Base-by-base conservation (phyloP, 2,888 invertebrate species). In the Chydorus sphaericus region DNA sequence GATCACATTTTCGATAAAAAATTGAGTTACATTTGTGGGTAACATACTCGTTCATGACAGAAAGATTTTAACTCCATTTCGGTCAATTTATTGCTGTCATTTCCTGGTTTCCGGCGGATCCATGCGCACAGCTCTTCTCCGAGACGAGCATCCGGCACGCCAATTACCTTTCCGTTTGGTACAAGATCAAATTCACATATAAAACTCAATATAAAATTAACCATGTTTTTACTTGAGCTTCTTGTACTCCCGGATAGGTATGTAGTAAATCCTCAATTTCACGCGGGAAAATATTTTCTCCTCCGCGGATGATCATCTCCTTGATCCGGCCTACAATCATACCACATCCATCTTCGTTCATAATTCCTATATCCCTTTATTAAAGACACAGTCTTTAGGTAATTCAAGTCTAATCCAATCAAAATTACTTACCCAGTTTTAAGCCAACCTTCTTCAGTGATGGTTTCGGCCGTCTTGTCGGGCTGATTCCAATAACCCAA, bases 251-350 rank as follows among this genome's bases (percentile, higher is more conserved):
- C 0, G 84, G 83, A 70, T 88, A 85, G 0, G 77, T 77, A 64
- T 80, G 79, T n/a, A 87, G 68, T 50, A 81, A 71, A 59, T 84
- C 79, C 68, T 89, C 89, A 18, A 90, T 77, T 72, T 88, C 74
- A 33, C 79, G 80, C 0, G 89, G 88, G 60, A 82, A 86, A 57
- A 89, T 81, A 65, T 88, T 88, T 69, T 87, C 86, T 29, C 88
- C 88, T 0, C 87, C 87, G 57, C 85, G 70, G 39, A 85, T 83
- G 33, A 88, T 79, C 71, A 87, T 78, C 60, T 88, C 87, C 65
- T 86, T 87, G 4, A 82, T 64, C 49, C 87, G 71, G 0, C 87
- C 88, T 5, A 84, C 78, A 37, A 87, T 75, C 57, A 72, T 70
- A 0, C 81, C 82, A 65, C 83, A 85, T 0, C 86, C 86, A 59